Conservation (phyloP, 2,888 invertebrate genomes). For the Dynastes tityus region DNA sequence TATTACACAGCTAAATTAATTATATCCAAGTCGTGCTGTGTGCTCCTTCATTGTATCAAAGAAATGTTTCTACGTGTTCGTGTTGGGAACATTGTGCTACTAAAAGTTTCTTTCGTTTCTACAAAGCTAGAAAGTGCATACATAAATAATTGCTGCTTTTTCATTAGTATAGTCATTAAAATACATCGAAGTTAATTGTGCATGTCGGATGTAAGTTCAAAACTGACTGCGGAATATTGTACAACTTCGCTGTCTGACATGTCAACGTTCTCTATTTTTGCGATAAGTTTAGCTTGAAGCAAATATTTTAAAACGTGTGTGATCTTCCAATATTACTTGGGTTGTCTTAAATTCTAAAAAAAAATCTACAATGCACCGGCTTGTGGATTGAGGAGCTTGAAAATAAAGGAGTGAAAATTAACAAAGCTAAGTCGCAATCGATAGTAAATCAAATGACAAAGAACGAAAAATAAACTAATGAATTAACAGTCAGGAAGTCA, state of each 20-base stretch:
- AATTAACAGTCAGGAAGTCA: too few species aligned
- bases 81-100: neutral
- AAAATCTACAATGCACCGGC: too few species aligned
- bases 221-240: constrained; percentile 32
- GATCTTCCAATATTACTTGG: neutral
- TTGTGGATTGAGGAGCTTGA: too few species aligned
- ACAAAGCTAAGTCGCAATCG: too few species aligned
- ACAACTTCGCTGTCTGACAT: constrained; percentile 24
- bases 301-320: neutral
- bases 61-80: constrained; percentile 26
- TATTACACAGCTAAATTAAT: neutral
- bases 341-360: too few species aligned
- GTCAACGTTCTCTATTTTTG: constrained; percentile 21
- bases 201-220: constrained; percentile 49
- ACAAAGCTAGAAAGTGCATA: constrained; percentile 23
- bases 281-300: neutral
- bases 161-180: constrained; percentile 46
- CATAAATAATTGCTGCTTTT: constrained; percentile 49
- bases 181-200: constrained; percentile 48
- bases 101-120: constrained; percentile 18
- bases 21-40: constrained; percentile 6
- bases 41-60: constrained; percentile 6
- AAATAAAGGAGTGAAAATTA: too few species aligned
- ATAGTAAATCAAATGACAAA: too few species aligned
- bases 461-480: too few species aligned